Conservation (phyloP, 1,140 invertebrate species). For the Trichomalopsis sarcophagae region DNA sequence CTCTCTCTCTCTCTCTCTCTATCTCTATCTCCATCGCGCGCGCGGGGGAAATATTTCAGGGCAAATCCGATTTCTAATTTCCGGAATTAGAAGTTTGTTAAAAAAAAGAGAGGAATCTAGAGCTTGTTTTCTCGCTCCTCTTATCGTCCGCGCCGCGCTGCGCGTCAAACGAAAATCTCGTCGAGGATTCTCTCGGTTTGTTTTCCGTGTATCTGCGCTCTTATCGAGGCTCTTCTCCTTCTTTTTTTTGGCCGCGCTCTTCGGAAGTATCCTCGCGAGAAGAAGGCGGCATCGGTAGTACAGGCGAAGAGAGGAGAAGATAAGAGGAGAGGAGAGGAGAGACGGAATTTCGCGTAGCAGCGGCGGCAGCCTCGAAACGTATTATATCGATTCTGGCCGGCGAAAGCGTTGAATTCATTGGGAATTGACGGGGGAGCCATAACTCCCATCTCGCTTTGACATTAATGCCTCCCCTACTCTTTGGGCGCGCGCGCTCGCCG, state of each 20-base stretch:
- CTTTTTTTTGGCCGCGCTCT: background rate
- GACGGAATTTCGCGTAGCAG: slow-evolving; percentile 17
- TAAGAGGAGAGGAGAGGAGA: background rate
- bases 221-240: slow-evolving; percentile 2
- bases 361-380: slow-evolving; percentile 36
- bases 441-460: slow-evolving; percentile 74
- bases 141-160: background rate
- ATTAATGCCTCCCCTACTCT: slow-evolving; percentile 73
- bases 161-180: slow-evolving; percentile 28
- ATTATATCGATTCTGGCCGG: slow-evolving; percentile 69
- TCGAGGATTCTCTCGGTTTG: slow-evolving; percentile 7
- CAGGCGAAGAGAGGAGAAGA: slow-evolving; percentile 28
- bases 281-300: background rate
- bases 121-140: background rate
- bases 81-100: slow-evolving; percentile 46
- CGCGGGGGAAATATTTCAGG: background rate
- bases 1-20: too few relatives aligned
- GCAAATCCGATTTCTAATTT: slow-evolving; percentile 34
- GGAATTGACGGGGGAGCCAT: slow-evolving; percentile 76
- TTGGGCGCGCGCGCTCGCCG: slow-evolving; percentile 51
- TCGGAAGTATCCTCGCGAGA: background rate
- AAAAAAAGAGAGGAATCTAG: background rate
- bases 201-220: background rate
- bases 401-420: slow-evolving; percentile 75
- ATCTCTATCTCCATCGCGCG: too few relatives aligned